Percentiles rank a stretch among this genome's conserved stretches.
Conservation (phyloP, 2,797 vertebrate species). For the Sebastes trivittatus region DNA sequence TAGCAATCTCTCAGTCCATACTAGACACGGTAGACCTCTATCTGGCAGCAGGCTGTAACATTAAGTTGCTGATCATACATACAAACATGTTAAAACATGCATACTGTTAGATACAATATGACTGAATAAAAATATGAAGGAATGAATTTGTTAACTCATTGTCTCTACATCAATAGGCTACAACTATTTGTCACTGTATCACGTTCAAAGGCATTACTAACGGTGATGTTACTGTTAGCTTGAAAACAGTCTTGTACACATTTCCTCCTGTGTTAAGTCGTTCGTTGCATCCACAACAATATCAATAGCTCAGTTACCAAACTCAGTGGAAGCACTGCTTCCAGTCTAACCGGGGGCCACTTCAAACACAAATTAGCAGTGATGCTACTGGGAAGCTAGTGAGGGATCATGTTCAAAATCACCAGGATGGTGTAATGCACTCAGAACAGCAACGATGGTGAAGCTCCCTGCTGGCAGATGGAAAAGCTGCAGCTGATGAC, state of each 20-base stretch:
- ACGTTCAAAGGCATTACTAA: not conserved
- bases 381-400: not conserved
- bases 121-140: not conserved
- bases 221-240: not conserved
- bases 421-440: not conserved
- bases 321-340: not conserved
- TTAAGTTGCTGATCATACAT: not conserved
- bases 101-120: not conserved
- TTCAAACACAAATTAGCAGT: slow-evolving; percentile 4
- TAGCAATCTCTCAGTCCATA: not conserved
- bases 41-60: not conserved
- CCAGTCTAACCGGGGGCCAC: not conserved
- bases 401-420: slow-evolving; percentile 2
- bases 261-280: not conserved
- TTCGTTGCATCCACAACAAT: not conserved
- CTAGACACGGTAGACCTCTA: not conserved
- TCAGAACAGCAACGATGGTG: not conserved
- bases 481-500: not conserved
- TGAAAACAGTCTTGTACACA: not conserved
- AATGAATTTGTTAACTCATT: not conserved
- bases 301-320: not conserved
- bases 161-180: not conserved
- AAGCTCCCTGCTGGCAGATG: not conserved
- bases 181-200: not conserved
- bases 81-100: not conserved